Evolutionary conservation across 2,888 invertebrate genomes (phyloP), one percentile per base, ranked within the genome.

Genomic region (Apotomis betuletana): DNA sequence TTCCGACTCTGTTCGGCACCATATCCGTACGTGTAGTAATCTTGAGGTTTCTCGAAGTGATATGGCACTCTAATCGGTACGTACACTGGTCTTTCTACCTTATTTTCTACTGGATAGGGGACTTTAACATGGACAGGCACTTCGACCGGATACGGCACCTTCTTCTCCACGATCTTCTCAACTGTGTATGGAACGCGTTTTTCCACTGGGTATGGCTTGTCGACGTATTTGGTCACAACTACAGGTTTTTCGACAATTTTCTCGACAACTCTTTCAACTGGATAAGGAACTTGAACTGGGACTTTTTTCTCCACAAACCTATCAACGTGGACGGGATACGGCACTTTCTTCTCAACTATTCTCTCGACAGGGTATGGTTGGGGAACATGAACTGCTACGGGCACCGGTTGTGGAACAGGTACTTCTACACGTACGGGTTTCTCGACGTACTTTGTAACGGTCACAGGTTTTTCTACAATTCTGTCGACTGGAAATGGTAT

Each of bases 241-340:
- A 95, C 91, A 0, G 94, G 94, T 76, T 94, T 95, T 78, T 96
- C 95, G 0, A 96, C 93, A 49, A 95, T 87, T 78, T 89, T 92
- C 64, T 92, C 93, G 0, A 93, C 89, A 3, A 89, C 78, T 74
- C 87, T 94, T 74, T 94, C 91, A 0, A 94, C 93, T 0, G 92
- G 91, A 67, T 93, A 91, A 0, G 94, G 93, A 0, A 94, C 87
- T 76, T 89, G 84, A 0, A 90, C 83, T 0, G 83, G 88, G 0
- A 91, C 87, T 82, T 82, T 92, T 77, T 93, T 94, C 75, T 94
- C 94, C 0, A 94, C 91, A 3, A 92, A 85, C 75, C 89, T 85
- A n/a, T 94, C 90, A 0, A 90, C 82, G 1, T 81, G 89, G 1
- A 94, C 90, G 0, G 91, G 89, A 67, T 90, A 90, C 59, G 85